Conservation (phyloP, 2,888 invertebrate genomes). For the Chrysomela aeneicollis region DNA sequence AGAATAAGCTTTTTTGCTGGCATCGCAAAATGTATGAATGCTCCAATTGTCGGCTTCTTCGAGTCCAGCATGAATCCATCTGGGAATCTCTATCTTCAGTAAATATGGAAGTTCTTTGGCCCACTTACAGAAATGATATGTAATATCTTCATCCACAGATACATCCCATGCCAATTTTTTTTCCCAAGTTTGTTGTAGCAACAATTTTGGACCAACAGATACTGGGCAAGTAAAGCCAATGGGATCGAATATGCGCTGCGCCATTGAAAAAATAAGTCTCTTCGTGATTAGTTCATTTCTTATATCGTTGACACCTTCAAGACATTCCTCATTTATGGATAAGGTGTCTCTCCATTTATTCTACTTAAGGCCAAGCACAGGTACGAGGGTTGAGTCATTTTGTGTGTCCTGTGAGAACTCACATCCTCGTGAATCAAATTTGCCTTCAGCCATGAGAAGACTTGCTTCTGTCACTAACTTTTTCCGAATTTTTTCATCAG, state of each 20-base stretch:
- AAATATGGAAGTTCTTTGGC: background rate
- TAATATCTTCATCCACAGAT: background rate
- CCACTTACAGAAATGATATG: background rate
- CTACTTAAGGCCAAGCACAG: constrained; percentile 30
- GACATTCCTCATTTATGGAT: constrained; percentile 9
- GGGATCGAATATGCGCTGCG: constrained; percentile 33
- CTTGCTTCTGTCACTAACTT: constrained; percentile 19
- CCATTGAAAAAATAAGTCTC: constrained; percentile 21
- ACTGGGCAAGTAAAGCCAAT: constrained; percentile 32
- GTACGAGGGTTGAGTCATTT: constrained; percentile 1
- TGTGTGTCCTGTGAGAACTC: background rate
- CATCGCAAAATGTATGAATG: background rate
- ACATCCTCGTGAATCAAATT: constrained; percentile 26
- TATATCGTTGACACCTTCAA: constrained; percentile 6
- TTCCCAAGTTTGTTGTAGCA: constrained; percentile 28
- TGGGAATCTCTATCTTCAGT: background rate
- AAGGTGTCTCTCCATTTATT: constrained; percentile 18
- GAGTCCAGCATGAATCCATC: background rate
- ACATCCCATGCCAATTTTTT: background rate
- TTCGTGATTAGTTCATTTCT: constrained; percentile 24
- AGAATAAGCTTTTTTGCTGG: background rate
- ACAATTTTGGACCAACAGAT: constrained; percentile 30
- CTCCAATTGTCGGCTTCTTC: background rate
- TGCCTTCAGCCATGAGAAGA: constrained; percentile 21
- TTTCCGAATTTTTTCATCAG: background rate